These are phyloP conservation scores for Synanthedon myopaeformis DNA, from an alignment of 2,888 invertebrate genomes.

Conservation along the genomic window DNA sequence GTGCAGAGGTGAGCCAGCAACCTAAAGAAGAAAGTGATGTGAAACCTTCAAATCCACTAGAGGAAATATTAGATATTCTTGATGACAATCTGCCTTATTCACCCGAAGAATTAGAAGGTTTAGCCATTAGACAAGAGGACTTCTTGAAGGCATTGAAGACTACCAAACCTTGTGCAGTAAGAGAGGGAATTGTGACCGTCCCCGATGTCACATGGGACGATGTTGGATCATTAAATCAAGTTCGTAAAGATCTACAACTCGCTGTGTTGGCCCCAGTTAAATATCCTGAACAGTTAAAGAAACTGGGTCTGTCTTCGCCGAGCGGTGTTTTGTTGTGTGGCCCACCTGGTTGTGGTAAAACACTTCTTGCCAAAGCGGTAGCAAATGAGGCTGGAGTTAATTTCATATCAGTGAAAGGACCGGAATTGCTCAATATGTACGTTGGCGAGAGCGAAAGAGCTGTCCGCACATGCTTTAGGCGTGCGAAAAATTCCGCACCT, in stretches of 20 bases:
- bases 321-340: conserved; percentile 95
- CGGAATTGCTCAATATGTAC: conserved; percentile 98
- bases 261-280: conserved; percentile 94
- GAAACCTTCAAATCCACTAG: conserved; percentile 28
- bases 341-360: conserved; percentile 97
- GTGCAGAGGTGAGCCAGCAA: conserved; percentile 4
- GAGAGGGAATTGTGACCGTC: conserved; percentile 97
- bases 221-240: conserved; percentile 89
- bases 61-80: conserved; percentile 74
- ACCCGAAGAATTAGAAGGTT: conserved; percentile 69
- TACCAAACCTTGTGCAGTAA: conserved; percentile 92
- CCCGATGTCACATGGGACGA: conserved; percentile 98
- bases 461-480: conserved; percentile 94
- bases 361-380: conserved; percentile 96
- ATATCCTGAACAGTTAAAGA: conserved; percentile 82
- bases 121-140: conserved; percentile 81
- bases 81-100: conserved; percentile 75
- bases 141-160: conserved; percentile 82
- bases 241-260: conserved; percentile 90
- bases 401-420: conserved; percentile 98
- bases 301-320: conserved; percentile 83
- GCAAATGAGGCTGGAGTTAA: conserved; percentile 99
- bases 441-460: conserved; percentile 98
- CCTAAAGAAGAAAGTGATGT: conserved; percentile 12
- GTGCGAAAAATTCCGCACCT: conserved; percentile 94